Base-by-base conservation (phyloP, 1,140 invertebrate species). In the Orchestia grillus region DNA sequence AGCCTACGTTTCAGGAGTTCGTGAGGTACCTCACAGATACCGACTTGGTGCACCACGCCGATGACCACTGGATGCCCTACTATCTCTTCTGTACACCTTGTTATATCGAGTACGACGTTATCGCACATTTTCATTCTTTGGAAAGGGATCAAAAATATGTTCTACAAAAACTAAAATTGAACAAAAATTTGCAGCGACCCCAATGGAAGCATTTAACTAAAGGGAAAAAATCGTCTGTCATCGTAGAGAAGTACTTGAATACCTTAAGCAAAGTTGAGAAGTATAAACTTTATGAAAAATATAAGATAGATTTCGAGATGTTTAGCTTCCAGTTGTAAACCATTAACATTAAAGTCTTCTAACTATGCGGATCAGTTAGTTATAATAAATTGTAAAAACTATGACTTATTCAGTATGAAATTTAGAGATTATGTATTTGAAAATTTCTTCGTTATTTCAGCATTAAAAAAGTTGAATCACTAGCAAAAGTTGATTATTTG, bases 61-160 rank as follows among this genome's bases (percentile, higher is more conserved):
- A 98, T 96, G 98, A 98, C 97, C 98, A 98, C 97, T 98, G 98
- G 98, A 98, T 98, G 42, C 98, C 98, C 0, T 98, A 98, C 96
- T 98, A 98, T 97, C 97, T 98, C 96, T 98, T 98, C 96, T 98
- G 98, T 96, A 98, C 98, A 28, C 98, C 98, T 0, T 99, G 98
- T 97, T 97, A 98, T 15, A 97, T 98, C 0, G 98, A 98, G 95
- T 99, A 98, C 96, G 98, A 99, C 97, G 98, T 99, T 90, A 98
- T 99, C 95, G 98, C 98, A 45, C 99, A 99, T 97, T 99, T 99
- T 97, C 99, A 99, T 97, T 99, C 98, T 15, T 97, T 99, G 53
- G 98, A 98, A 97, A 98, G 98, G 45, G 98, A 99, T 97, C 98
- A 98, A 53, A 97, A 98, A 88, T 98, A 98, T 96, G 98, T 98